phyloP scores from a whole-genome alignment of 2,797 vertebrate genomes.

The Diglossa cyanea region DNA sequence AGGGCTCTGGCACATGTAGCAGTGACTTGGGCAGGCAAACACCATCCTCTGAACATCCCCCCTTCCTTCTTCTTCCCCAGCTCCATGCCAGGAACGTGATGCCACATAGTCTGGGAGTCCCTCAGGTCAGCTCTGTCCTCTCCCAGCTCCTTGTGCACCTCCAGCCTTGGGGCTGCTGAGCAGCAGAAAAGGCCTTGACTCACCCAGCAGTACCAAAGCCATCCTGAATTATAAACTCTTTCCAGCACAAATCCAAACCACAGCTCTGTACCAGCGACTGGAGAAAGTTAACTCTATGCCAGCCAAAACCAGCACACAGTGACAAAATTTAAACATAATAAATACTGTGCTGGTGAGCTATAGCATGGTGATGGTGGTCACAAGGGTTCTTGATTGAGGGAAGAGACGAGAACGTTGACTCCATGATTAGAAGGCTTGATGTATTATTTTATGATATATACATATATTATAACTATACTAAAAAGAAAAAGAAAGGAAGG shows the following conservation, averaged over 20 bases:
- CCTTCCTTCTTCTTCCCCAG: neutral
- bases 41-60: neutral
- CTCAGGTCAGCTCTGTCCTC: neutral
- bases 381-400: no score
- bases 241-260: neutral
- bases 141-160: neutral
- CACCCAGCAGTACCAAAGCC: neutral
- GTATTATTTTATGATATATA: no score
- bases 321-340: neutral
- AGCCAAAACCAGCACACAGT: neutral
- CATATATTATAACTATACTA: no score
- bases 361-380: no score
- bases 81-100: neutral
- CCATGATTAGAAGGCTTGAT: no score
- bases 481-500: no score
- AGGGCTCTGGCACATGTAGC: accelerated
- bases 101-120: neutral
- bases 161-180: neutral
- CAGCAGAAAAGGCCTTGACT: neutral
- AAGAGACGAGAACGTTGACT: no score
- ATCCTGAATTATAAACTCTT: neutral
- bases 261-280: neutral
- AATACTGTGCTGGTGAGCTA: neutral
- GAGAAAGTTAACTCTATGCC: accelerated
- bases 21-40: neutral